A percentile compares a stretch with the other conserved stretches of the same genome.
Evolutionary conservation across 2,888 invertebrate species (phyloP).

Genomic region (Phymatocera aterrima): DNA sequence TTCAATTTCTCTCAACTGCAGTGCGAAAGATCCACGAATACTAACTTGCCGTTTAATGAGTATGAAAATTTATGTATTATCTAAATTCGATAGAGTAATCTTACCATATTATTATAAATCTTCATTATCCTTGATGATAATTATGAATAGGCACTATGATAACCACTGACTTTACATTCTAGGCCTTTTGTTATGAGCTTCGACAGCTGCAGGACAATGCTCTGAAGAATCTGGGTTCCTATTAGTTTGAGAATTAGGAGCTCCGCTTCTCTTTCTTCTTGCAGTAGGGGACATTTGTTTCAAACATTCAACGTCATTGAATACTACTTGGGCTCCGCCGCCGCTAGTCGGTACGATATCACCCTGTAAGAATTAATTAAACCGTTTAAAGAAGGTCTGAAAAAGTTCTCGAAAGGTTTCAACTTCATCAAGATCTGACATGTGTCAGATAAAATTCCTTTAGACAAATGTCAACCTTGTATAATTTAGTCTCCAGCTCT

Average conservation of each 20-base stretch:
- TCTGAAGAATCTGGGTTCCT: constrained; percentile 43
- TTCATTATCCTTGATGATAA: background rate
- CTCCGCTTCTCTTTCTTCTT: constrained; percentile 67
- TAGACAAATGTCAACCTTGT: constrained; percentile 79
- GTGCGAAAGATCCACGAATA: background rate
- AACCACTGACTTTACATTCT: constrained; percentile 52
- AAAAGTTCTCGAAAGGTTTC: background rate
- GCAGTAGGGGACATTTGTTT: constrained; percentile 86
- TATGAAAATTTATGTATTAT: background rate
- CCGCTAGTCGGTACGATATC: constrained; percentile 95
- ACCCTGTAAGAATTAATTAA: constrained; percentile 77
- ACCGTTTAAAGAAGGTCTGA: background rate
- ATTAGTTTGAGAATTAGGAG: constrained; percentile 31
- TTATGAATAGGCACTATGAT: background rate
- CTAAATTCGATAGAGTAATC: background rate
- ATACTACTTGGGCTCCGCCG: constrained; percentile 96
- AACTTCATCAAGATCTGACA: background rate
- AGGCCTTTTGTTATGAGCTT: constrained; percentile 58
- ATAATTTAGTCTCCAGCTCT: constrained; percentile 93
- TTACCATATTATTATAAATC: background rate
- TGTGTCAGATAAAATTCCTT: no score
- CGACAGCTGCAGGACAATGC: constrained; percentile 46
- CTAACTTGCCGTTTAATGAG: background rate
- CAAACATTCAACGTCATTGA: constrained; percentile 94
- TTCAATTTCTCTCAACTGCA: background rate